Percentiles rank a stretch among this genome's conserved stretches.
Conservation (phyloP, 1,140 invertebrate species). For the Heliconius melpomene region DNA sequence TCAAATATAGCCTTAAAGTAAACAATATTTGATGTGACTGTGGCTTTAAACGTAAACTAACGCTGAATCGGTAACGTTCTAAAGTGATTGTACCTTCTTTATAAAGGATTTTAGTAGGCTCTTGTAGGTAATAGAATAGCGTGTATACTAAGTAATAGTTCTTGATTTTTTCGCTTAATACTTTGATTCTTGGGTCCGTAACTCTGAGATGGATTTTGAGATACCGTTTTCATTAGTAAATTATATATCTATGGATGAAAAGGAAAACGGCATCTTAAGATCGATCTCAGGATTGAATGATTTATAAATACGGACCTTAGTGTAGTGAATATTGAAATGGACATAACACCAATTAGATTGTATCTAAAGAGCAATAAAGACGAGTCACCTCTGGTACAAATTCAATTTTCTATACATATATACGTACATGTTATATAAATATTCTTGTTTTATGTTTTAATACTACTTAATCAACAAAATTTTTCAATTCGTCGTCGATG, state of each 20-base stretch:
- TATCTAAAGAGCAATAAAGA: background rate
- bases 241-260: too few species aligned
- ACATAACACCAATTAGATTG: background rate
- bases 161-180: background rate
- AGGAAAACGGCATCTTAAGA: too few species aligned
- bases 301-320: background rate
- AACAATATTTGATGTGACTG: background rate
- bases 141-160: background rate
- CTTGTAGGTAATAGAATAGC: background rate
- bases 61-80: background rate
- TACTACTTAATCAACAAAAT: background rate
- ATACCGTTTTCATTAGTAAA: too few species aligned
- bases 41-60: background rate
- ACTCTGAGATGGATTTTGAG: too few species aligned
- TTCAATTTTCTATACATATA: background rate
- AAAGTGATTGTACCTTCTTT: slow-evolving; percentile 4
- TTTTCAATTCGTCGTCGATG: background rate
- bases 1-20: background rate
- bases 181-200: background rate
- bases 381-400: slow-evolving; percentile 4
- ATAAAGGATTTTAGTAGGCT: slow-evolving; percentile 8
- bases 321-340: background rate
- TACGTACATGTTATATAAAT: background rate
- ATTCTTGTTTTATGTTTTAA: background rate
- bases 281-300: too few species aligned